phyloP scores from a whole-genome alignment of 2,888 invertebrate genomes.

The Resseliella maxima region DNA sequence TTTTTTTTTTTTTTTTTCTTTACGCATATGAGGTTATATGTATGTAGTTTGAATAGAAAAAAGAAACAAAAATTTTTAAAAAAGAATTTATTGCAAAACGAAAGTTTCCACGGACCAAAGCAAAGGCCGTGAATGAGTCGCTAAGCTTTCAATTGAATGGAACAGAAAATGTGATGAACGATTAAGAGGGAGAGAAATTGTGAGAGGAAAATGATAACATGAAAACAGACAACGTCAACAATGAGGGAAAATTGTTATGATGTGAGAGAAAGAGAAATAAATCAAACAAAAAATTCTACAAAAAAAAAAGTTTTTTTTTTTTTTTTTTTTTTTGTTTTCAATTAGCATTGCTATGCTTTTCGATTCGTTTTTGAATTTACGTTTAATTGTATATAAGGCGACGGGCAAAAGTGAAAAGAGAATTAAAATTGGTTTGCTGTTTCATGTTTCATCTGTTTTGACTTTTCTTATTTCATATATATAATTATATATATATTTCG shows the following conservation, averaged over 20 bases:
- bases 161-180: neutral
- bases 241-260: neutral
- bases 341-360: neutral
- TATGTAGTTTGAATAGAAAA: neutral
- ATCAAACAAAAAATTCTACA: too few relatives aligned
- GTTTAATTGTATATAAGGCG: neutral
- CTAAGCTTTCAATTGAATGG: neutral
- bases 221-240: conserved; percentile 29
- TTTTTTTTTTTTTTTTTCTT: neutral
- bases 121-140: neutral
- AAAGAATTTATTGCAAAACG: neutral
- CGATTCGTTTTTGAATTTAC: neutral
- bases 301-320: neutral
- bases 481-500: too few relatives aligned
- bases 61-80: neutral
- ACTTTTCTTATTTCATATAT: neutral
- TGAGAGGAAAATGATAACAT: conserved; percentile 45
- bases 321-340: neutral
- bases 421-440: neutral
- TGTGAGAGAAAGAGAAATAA: too few relatives aligned
- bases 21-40: neutral
- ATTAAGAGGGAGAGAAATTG: neutral
- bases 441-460: conserved; percentile 8
- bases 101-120: neutral
- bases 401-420: neutral